Base-by-base conservation (phyloP, 2,888 invertebrate species). In the Mesorhabditis spiculigera region DNA sequence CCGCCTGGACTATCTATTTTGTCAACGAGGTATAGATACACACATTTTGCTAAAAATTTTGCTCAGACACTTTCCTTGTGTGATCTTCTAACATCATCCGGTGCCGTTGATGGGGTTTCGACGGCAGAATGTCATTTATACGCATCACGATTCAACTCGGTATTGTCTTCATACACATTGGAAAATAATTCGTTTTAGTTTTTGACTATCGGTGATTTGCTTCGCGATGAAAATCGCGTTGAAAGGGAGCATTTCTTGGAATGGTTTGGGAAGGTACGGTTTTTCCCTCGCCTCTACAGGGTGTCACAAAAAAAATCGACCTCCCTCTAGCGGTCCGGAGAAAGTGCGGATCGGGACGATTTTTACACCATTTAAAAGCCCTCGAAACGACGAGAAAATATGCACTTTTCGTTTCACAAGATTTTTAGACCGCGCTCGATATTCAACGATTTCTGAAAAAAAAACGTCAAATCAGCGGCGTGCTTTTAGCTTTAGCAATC, bases 91-190 rank as follows among this genome's bases (percentile, higher is more conserved):
- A 43, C 71, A 8, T 68, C 66, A 42, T 66, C 71, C 5, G 13
- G 66, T 4, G 58, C 66, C 8, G 44, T 71, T 44, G 58, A 69
- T 3, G 68, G 65, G 4, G 68, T 68, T 41, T 58, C 69, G 5
- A 13, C 63, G 42, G 16, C 68, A 16, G 41, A 66, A 4, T 68
- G 68, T 43, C 58, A 66, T 43, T 45, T 71, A 4, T 58, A 66
- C 43, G 62, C 58, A 5, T 58, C 63, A 45, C 68, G 71, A 43
- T 71, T 71, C 67, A 50, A 71, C 16, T 45, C 71, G 45, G 71
- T 71, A 42, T 28, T 28, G 28, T 28, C 28, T 28, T 28, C 28
- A 28, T 28, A 28, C 28, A 28, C 28, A 28, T 28, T 28, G 28
- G 28, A 28, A 28, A 28, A 28, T 28, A 28, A 28, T 28, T 28